Evolutionary conservation across 2,888 invertebrate genomes (phyloP), one percentile per base, ranked within the genome.

Genomic region (Drosophila setosimentum): DNA sequence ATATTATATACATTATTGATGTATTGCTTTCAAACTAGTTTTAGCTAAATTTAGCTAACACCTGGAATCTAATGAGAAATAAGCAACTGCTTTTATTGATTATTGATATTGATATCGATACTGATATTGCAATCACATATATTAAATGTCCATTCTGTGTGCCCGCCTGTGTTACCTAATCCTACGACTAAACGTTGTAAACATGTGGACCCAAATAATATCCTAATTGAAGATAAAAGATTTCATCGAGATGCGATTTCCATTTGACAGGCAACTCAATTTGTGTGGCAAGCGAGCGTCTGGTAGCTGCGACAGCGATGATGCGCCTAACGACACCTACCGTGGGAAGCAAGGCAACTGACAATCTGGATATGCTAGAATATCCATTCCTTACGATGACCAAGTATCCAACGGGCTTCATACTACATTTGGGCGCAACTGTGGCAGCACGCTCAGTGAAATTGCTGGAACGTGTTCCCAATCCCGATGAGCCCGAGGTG

Each of bases 361-460:
- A 97, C 76, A 96, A 96, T 89, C 94, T 98, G 85, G 98, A 98
- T 77, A 96, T 98, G 95, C 93, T 98, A 92, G 99, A 99, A 91
- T 99, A 98, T 93, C 99, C 99, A 0, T 99, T 99, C 92, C 94
- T 99, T 61, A 99, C 99, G 0, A 96, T 99, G 95, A 95, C 96
- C 0, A 97, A 97, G 85, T 98, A 97, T 93, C 98, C 99, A 8
- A 94, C 96, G 0, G 98, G 97, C 16, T 98, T 99, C 90, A 96
- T 99, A 81, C 94, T 96, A 24, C 97, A 97, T 92, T 95, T 99
- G 82, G 99, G 97, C 70, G 98, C 97, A 21, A 95, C 96, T 5
- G 97, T 98, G 37, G 96, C 96, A 74, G 96, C 97, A 0, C 94
- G 97, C 92, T 98, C 95, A 62, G 98, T 95, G 60, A 98, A 98